These are phyloP conservation scores for Morone saxatilis DNA, from an alignment of 2,113 vertebrate genomes.

Conservation along the genomic window DNA sequence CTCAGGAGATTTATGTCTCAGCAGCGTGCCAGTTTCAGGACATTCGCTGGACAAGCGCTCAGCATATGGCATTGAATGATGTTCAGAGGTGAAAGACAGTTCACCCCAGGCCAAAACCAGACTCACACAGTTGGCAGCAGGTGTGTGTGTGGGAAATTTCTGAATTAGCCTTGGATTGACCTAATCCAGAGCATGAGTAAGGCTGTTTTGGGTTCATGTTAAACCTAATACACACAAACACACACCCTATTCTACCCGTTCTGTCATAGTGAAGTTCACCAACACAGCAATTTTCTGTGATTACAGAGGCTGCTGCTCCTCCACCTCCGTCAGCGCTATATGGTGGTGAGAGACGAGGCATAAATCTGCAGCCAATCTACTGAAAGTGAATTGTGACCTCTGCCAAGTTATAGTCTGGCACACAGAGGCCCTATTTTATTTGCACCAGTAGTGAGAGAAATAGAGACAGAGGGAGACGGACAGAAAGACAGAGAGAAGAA, in stretches of 20 bases:
- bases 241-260: slow-evolving; percentile 17
- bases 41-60: slow-evolving; percentile 51
- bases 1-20: slow-evolving; percentile 59
- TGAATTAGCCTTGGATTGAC: slow-evolving; percentile 38
- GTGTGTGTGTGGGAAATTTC: slow-evolving; percentile 28
- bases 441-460: neutral
- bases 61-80: slow-evolving; percentile 64
- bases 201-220: slow-evolving; percentile 12
- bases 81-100: slow-evolving; percentile 58
- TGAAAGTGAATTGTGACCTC: slow-evolving; percentile 74
- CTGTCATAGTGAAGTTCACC: slow-evolving; percentile 46
- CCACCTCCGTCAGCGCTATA: slow-evolving; percentile 71
- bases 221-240: slow-evolving; percentile 11
- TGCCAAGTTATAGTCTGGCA: slow-evolving; percentile 65
- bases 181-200: slow-evolving; percentile 17
- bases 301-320: slow-evolving; percentile 60
- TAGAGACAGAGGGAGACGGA: neutral
- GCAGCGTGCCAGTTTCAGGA: slow-evolving; percentile 53
- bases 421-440: slow-evolving; percentile 46
- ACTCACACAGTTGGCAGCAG: slow-evolving; percentile 17
- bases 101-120: slow-evolving; percentile 37
- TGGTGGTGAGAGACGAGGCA: slow-evolving; percentile 48
- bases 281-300: slow-evolving; percentile 76
- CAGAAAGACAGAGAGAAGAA: neutral
- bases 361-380: slow-evolving; percentile 77